Evolutionary conservation across 1,140 invertebrate genomes (phyloP), one percentile per base, ranked within the genome.

Genomic region (Zaprionus ornatus): DNA sequence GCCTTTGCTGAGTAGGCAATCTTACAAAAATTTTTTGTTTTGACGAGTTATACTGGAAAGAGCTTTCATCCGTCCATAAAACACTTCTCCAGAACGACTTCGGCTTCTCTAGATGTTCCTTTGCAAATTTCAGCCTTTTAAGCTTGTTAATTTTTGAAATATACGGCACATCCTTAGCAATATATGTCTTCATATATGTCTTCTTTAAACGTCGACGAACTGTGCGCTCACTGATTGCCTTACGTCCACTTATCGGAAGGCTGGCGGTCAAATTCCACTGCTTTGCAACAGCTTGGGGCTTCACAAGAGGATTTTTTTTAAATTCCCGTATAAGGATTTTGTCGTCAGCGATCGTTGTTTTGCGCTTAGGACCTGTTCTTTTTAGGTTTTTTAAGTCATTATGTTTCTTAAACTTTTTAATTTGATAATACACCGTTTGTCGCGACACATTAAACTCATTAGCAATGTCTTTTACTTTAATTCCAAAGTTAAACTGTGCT

Each of bases 261-360:
- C 35, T 59, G 19, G 4, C 35, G 37, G 55, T 57, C 9, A 57
- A 9, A 37, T 57, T 57, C 9, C 23, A 55, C 5, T 29, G 25
- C n/a, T 27, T 5, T 45, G 42, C 42, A 45, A 15, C 42, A 5
- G 32, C 12, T 55, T 55, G 6, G 27, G 52, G 25, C 13, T 55
- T 55, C 10, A 5, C 23, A 25, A 25, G 23, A 25, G 25, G 13
- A 55, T 29, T 55, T 29, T 55, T 55, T 55, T 27, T 54, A 55
- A 55, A 55, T 3, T 55, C 52, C 42, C 35, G 48, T 12, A 56
- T 17, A 21, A 74, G 23, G 23, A 25, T 25, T 74, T 10, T 35
- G 71, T 68, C 64, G 32, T 29, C 71, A 62, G 67, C 50, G 42
- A 42, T 23, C 27, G 29, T 55, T 29, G 57, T 74, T 40, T 74